Evolutionary conservation across 2,113 vertebrate species (phyloP).

Genomic region (Setophaga kirtlandii): DNA sequence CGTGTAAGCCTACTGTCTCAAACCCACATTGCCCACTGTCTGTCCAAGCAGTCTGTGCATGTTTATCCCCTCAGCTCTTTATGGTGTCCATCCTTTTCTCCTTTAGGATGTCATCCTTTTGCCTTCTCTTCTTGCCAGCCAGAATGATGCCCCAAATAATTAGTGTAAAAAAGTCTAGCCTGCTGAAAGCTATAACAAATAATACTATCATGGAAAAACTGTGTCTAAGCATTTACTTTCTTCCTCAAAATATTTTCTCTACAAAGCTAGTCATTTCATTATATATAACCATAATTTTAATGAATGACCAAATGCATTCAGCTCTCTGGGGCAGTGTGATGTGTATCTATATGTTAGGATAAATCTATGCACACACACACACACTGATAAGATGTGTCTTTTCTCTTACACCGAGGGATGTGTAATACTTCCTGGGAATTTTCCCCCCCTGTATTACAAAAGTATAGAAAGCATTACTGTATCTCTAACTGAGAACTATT

Average conservation of each 20-base stretch:
- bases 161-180: background rate
- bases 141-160: background rate
- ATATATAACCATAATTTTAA: conserved; percentile 23
- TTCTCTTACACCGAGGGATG: background rate
- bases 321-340: background rate
- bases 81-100: background rate
- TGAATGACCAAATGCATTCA: conserved; percentile 17
- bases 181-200: background rate
- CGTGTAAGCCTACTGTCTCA: background rate
- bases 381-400: conserved; percentile 33
- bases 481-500: conserved; percentile 67
- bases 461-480: conserved; percentile 51
- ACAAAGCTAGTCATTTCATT: background rate
- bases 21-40: background rate
- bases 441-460: background rate
- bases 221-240: background rate
- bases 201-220: background rate
- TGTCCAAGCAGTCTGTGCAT: background rate
- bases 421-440: conserved; percentile 15
- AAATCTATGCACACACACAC: background rate
- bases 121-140: background rate
- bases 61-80: background rate
- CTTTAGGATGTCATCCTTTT: background rate
- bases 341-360: background rate
- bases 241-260: background rate